Percentiles rank a stretch among this genome's conserved stretches.
Conservation (phyloP, 2,113 vertebrate genomes). For the Alces alces region DNA sequence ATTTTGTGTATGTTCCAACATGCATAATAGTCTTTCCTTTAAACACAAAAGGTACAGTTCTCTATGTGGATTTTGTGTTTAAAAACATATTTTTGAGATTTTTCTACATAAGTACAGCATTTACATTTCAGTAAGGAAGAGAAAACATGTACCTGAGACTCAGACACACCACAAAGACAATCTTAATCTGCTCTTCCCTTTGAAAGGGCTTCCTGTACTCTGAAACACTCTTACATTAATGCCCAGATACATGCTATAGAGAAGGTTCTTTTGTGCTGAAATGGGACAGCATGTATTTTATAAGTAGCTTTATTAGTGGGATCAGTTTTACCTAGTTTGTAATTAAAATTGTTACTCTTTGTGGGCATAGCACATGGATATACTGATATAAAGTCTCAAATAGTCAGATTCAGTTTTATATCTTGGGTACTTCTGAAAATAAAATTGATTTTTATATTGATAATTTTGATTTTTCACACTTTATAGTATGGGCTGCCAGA, state of each 20-base stretch:
- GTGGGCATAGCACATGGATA: not conserved
- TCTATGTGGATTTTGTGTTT: slow-evolving; percentile 27
- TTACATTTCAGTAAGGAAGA: not conserved
- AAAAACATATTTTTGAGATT: not conserved
- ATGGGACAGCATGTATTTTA: not conserved
- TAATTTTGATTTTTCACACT: not conserved
- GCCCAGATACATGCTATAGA: not conserved
- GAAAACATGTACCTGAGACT: not conserved
- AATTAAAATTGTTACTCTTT: not conserved
- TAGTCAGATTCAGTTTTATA: not conserved
- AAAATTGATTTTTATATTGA: not conserved
- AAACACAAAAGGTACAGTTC: not conserved
- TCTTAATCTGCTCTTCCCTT: not conserved
- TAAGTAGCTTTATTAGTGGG: not conserved
- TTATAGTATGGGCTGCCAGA: not conserved
- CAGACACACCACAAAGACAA: not conserved
- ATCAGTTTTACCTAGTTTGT: slow-evolving; percentile 13
- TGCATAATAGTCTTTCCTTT: slow-evolving; percentile 8
- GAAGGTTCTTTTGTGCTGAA: not conserved
- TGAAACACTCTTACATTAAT: not conserved
- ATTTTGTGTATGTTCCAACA: not conserved
- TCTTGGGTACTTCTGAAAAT: slow-evolving; percentile 18
- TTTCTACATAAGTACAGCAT: not conserved
- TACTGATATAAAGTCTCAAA: not conserved
- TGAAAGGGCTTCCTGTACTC: not conserved